These are phyloP conservation scores for Lamprologus ornatipinnis DNA, from an alignment of 2,113 vertebrate species.

Conservation along the genomic window DNA sequence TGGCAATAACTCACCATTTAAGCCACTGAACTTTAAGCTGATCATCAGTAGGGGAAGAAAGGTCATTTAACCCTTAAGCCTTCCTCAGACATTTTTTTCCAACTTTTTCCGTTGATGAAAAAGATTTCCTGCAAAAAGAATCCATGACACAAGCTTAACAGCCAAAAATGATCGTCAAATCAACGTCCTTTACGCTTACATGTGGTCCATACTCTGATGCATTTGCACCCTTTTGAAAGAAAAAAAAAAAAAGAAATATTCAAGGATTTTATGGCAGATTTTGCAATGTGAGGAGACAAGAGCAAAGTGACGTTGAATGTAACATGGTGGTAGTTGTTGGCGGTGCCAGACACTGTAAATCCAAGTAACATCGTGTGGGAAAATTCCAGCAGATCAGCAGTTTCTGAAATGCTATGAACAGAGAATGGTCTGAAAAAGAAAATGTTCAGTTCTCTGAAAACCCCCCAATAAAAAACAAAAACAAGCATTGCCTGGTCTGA, in stretches of 20 bases:
- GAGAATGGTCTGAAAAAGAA: background rate
- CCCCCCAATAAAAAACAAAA: accelerated
- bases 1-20: background rate
- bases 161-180: background rate
- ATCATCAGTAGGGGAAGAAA: background rate
- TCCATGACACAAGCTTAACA: background rate
- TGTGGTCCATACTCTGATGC: background rate
- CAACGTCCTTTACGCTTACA: background rate
- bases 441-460: background rate
- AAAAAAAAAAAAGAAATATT: background rate
- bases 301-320: background rate
- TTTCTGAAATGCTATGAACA: background rate
- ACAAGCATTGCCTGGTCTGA: background rate
- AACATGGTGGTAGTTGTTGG: background rate
- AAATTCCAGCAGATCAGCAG: background rate
- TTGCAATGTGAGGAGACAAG: background rate
- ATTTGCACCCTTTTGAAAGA: background rate
- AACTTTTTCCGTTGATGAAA: background rate
- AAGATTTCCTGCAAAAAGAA: background rate
- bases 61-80: background rate
- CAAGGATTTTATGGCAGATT: background rate
- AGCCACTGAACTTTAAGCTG: background rate
- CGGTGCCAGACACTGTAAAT: background rate
- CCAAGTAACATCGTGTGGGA: background rate
- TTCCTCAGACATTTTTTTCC: background rate